A percentile compares a stretch with the other conserved stretches of the same genome.
These are phyloP conservation scores for Alethe castanea DNA, from an alignment of 2,113 vertebrate species.

Conservation along the genomic window DNA sequence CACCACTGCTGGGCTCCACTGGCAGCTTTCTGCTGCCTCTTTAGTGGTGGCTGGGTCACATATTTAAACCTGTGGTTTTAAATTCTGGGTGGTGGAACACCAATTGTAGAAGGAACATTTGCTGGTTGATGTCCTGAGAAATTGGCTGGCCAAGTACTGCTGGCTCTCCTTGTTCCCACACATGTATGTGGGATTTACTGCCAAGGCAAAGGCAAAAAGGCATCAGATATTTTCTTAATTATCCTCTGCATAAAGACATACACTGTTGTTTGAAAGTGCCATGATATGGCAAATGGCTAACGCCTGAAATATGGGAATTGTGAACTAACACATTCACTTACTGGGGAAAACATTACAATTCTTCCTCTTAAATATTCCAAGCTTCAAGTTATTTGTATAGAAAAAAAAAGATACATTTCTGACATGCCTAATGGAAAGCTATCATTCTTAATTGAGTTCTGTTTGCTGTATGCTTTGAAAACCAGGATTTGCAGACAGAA, in stretches of 20 bases:
- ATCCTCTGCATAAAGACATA: background rate
- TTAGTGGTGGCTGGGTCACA: background rate
- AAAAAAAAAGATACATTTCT: background rate
- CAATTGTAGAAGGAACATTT: slow-evolving; percentile 14
- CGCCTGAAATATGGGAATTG: background rate
- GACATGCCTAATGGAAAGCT: background rate
- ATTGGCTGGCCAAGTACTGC: slow-evolving; percentile 13
- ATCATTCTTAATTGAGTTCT: slow-evolving; percentile 31
- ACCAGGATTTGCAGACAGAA: background rate
- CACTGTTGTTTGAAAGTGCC: background rate
- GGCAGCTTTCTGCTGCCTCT: background rate
- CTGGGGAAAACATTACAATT: background rate
- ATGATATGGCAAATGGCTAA: slow-evolving; percentile 2
- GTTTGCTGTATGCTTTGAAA: slow-evolving; percentile 8
- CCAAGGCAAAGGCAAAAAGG: slow-evolving; percentile 26
- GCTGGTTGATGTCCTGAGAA: slow-evolving; percentile 51
- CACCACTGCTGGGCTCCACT: background rate
- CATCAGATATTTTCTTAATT: slow-evolving; percentile 23
- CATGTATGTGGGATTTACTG: background rate
- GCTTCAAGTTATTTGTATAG: background rate
- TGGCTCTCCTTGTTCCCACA: slow-evolving; percentile 24
- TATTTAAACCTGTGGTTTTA: slow-evolving; percentile 2
- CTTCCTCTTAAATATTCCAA: slow-evolving; percentile 2
- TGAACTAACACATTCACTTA: background rate
- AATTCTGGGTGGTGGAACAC: background rate